Evolutionary conservation across 2,113 vertebrate genomes (phyloP), one percentile per base, ranked within the genome.

Genomic region (Damaliscus lunatus): DNA sequence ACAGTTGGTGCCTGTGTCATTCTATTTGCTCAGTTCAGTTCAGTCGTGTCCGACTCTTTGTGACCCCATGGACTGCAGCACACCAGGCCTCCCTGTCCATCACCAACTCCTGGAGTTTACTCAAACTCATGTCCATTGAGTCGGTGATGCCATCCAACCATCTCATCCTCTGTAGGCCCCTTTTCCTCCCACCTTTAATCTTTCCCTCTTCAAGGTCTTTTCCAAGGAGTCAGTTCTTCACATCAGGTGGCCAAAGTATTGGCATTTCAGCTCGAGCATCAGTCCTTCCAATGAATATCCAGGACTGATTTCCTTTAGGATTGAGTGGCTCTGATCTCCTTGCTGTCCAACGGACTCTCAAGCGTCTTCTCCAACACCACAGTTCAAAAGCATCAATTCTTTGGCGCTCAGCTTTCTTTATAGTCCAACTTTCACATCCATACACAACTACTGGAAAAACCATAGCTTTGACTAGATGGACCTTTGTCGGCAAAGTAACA

Each of bases 21-120:
- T 67, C 27, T 25, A 0, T 59, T 88, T n/a, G 36, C 21, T 74
- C n/a, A 40, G 67, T 23, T 74, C 5, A 40, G 67, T 12, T 71
- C n/a, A 71, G 9, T 71, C 10, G 0, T 40, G n/a, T 40, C n/a
- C 0, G 0, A 71, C 67, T 71, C 19, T 71, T 36, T 36, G 67
- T 1, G 3, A 23, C 67, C 67, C 67, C n/a, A 40, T 12, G 67
- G 10, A 23, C 67, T 3, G 19, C 5, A 19, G 67, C 67, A 40
- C 19, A 12, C n/a, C 67, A 71, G n/a, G 67, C 67, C n/a, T 71
- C 0, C n/a, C n/a, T 71, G n/a, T 71, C 67, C 19, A 71, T 40
- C 67, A 40, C 64, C n/a, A 71, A 71, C 67, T 36, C 67, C n/a
- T 0, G 0, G 67, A 71, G 67, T 23, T 40, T 6, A 36, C 19